These are phyloP conservation scores for Pipistrellus pipistrellus DNA, from an alignment of 2,797 vertebrate species.

Conservation along the genomic window DNA sequence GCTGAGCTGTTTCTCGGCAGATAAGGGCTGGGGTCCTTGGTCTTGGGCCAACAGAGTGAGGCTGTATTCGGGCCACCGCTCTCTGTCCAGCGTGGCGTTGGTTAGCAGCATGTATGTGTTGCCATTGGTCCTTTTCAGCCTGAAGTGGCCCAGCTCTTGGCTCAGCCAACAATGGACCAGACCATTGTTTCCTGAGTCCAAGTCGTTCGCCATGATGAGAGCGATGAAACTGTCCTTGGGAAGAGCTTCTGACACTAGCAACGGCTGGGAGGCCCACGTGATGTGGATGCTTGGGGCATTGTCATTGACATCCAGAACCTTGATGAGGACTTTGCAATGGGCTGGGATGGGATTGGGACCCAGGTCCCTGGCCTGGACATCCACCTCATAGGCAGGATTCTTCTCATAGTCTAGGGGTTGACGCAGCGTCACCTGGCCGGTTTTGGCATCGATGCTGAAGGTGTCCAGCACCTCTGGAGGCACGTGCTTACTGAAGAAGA, in stretches of 20 bases:
- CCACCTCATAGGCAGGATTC: constrained; percentile 91
- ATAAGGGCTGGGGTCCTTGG: constrained; percentile 90
- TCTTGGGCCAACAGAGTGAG: constrained; percentile 92
- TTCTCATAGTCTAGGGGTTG: constrained; percentile 93
- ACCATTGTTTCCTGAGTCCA: constrained; percentile 93
- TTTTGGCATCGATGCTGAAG: constrained; percentile 91
- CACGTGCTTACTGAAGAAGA: constrained; percentile 93
- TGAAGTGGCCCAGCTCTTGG: constrained; percentile 92
- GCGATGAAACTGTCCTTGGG: constrained; percentile 94
- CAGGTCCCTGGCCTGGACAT: constrained; percentile 93
- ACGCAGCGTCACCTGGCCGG: constrained; percentile 90
- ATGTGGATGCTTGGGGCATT: constrained; percentile 93
- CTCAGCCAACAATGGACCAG: constrained; percentile 90
- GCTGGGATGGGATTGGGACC: constrained; percentile 94
- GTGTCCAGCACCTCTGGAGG: constrained; percentile 90
- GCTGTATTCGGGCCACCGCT: constrained; percentile 92
- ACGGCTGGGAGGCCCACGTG: constrained; percentile 90
- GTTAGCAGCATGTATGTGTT: constrained; percentile 95
- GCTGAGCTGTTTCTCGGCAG: constrained; percentile 89
- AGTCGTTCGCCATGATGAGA: constrained; percentile 93
- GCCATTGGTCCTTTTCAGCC: constrained; percentile 91
- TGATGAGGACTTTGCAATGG: constrained; percentile 94
- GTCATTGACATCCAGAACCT: constrained; percentile 93
- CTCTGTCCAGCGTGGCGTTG: constrained; percentile 92
- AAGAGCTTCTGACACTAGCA: constrained; percentile 92